A percentile compares a stretch with the other conserved stretches of the same genome.
These are phyloP conservation scores for Hexactinellida sp. DNA, from an alignment of 37 sponge, comb jelly and placozoan species.

Conservation along the genomic window DNA sequence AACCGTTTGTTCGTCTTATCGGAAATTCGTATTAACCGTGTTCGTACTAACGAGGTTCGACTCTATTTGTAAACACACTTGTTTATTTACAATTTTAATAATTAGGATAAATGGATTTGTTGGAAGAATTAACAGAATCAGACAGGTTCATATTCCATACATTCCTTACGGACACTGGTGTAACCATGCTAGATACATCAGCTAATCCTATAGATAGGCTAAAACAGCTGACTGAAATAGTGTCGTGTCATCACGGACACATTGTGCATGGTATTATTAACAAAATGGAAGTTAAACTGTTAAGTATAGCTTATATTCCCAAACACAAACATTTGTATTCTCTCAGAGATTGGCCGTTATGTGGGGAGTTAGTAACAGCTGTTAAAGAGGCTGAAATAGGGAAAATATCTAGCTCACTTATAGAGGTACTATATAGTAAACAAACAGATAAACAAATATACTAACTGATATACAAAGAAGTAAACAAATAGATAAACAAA, in stretches of 20 bases:
- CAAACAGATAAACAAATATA: background rate
- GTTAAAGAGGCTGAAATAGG: background rate
- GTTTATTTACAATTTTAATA: too few relatives aligned
- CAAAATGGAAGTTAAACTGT: background rate
- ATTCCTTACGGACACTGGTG: background rate
- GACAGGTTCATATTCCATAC: background rate
- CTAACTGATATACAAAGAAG: too few relatives aligned
- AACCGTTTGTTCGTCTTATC: too few relatives aligned
- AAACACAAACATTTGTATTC: background rate
- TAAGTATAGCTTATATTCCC: background rate
- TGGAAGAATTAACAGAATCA: background rate
- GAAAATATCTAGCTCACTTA: background rate
- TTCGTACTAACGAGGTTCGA: too few relatives aligned
- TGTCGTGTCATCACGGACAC: background rate
- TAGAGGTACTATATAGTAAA: background rate
- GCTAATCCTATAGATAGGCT: background rate
- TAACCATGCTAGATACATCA: background rate
- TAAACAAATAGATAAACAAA: too few relatives aligned
- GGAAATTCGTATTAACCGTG: too few relatives aligned
- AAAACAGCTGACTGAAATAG: background rate
- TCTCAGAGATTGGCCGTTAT: background rate
- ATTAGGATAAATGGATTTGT: background rate
- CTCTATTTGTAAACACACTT: too few relatives aligned
- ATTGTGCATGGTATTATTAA: background rate
- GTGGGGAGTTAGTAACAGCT: background rate